Conservation (phyloP, 2,113 vertebrate genomes). For the Myodes glareolus region DNA sequence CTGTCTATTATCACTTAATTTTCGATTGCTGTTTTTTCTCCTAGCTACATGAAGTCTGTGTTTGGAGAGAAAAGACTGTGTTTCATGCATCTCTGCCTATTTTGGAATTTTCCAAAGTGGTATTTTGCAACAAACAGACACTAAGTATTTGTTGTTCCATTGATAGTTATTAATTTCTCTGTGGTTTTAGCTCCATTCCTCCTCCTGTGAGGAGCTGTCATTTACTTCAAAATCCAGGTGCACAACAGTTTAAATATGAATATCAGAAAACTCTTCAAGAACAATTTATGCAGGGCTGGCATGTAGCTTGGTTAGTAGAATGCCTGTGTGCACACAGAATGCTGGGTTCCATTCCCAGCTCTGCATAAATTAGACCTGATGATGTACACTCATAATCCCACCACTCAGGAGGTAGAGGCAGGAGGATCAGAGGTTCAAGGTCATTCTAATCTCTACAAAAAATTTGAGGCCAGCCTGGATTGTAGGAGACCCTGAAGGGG, state of each 20-base stretch:
- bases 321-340: not conserved
- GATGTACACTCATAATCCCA: not conserved
- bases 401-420: not conserved
- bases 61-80: not conserved
- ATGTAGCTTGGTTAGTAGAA: not conserved
- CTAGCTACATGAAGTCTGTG: not conserved
- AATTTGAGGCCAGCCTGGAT: not conserved
- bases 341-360: not conserved
- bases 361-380: not conserved
- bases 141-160: not conserved
- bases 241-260: not conserved
- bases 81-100: not conserved
- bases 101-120: not conserved
- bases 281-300: not conserved
- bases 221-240: not conserved
- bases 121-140: not conserved
- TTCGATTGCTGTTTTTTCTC: not conserved
- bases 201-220: not conserved
- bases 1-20: not conserved
- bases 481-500: not conserved
- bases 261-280: conserved; percentile 5
- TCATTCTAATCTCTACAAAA: no score
- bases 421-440: not conserved
- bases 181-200: not conserved
- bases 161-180: not conserved